phyloP scores from a whole-genome alignment of 2,113 vertebrate genomes.

The Hippocampus comes region DNA sequence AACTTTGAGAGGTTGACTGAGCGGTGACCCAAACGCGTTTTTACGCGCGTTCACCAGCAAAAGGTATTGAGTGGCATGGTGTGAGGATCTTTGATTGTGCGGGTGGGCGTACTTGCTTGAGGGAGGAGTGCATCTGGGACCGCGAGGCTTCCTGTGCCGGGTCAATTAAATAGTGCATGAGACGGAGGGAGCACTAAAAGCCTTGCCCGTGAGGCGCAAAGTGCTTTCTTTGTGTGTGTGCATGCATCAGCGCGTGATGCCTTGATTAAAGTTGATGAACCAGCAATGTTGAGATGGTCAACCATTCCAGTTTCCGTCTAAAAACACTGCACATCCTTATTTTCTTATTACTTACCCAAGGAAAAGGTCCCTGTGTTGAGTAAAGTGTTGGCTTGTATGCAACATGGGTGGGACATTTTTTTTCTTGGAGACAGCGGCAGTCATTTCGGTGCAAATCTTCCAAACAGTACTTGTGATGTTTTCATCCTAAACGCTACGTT shows the following conservation, averaged over 20 bases:
- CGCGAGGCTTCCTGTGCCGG: constrained; percentile 75
- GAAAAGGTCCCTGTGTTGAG: neutral
- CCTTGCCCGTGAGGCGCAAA: constrained; percentile 70
- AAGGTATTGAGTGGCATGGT: constrained; percentile 48
- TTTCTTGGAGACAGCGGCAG: neutral
- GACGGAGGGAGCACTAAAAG: constrained; percentile 80
- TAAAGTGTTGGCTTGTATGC: neutral
- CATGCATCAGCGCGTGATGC: constrained; percentile 59
- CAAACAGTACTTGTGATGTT: neutral
- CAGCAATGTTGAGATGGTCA: constrained; percentile 58
- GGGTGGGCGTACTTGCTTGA: constrained; percentile 45
- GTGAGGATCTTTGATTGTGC: constrained; percentile 38
- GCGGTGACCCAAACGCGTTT: constrained; percentile 6
- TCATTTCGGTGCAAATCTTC: neutral
- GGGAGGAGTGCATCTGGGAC: constrained; percentile 73
- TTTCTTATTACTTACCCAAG: neutral
- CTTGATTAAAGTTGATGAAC: constrained; percentile 77
- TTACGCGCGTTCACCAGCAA: neutral
- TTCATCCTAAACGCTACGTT: constrained; percentile 13
- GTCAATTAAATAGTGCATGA: constrained; percentile 83
- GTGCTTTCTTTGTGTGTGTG: constrained; percentile 63
- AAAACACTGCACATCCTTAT: neutral
- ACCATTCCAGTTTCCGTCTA: constrained; percentile 38
- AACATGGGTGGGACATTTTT: neutral
- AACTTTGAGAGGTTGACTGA: constrained; percentile 38